Percentiles rank a stretch among this genome's conserved stretches.
Evolutionary conservation across 2,113 vertebrate genomes (phyloP).

Genomic region (Zosterops pallidus): DNA sequence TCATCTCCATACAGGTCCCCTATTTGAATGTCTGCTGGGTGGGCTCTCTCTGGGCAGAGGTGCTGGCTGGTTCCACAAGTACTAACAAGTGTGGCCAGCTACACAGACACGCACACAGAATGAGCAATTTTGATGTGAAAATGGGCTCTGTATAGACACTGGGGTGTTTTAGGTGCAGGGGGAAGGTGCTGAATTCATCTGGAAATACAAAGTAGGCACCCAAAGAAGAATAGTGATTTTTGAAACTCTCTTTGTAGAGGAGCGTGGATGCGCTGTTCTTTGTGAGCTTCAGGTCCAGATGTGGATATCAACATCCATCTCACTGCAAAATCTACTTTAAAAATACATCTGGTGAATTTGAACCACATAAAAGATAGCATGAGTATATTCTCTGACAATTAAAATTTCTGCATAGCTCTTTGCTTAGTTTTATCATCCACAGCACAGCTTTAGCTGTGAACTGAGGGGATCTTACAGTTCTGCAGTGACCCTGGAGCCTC

Average conservation of each 20-base stretch:
- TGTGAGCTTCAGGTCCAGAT: not conserved
- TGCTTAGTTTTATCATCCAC: not conserved
- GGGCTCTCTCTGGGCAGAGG: not conserved
- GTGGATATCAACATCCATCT: not conserved
- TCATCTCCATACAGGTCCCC: not conserved
- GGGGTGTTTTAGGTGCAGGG: rapidly evolving
- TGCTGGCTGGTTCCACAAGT: not conserved
- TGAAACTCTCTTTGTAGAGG: not conserved
- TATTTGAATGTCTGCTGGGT: slow-evolving; percentile 16
- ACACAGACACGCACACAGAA: rapidly evolving
- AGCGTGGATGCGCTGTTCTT: not conserved
- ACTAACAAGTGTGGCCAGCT: rapidly evolving
- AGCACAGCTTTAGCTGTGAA: not conserved
- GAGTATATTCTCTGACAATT: rapidly evolving
- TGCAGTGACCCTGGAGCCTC: not conserved
- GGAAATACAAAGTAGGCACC: not conserved
- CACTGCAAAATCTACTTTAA: not conserved
- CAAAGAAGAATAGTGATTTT: not conserved
- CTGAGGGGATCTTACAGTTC: not conserved
- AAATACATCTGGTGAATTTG: not conserved
- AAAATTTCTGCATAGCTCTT: not conserved
- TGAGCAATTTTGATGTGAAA: not conserved
- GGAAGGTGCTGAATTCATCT: not conserved
- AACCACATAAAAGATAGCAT: not conserved
- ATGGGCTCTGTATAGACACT: rapidly evolving